These are phyloP conservation scores for Zaprionus capensis DNA, from an alignment of 1,140 invertebrate species.

Conservation along the genomic window DNA sequence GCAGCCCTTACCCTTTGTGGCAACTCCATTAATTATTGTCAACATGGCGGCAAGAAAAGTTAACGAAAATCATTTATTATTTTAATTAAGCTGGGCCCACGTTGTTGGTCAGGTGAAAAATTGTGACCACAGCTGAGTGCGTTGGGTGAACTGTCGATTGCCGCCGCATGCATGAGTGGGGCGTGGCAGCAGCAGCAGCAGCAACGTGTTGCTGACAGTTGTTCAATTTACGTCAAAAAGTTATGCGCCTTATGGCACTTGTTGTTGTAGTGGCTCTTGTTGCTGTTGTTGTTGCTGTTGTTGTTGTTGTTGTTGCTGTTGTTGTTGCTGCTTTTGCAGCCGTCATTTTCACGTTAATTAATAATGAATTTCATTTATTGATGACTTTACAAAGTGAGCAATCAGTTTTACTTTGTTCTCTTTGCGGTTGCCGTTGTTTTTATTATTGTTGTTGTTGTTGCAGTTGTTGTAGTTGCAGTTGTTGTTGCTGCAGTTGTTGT, in stretches of 20 bases:
- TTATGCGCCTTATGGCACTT: constrained; percentile 42
- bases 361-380: constrained; percentile 73
- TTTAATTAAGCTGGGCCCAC: constrained; percentile 71
- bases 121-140: constrained; percentile 56
- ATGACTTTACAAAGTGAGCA: constrained; percentile 62
- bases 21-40: constrained; percentile 43
- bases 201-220: constrained; percentile 80
- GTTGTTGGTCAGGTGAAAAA: constrained; percentile 68
- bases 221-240: constrained; percentile 69
- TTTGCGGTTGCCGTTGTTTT: not conserved
- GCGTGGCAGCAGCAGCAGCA: constrained; percentile 18
- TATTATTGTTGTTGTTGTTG: constrained; percentile 5
- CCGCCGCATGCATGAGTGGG: constrained; percentile 40
- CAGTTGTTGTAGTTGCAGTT: constrained; percentile 2
- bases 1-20: not conserved
- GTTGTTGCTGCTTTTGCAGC: constrained; percentile 37
- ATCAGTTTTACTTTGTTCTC: constrained; percentile 42
- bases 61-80: constrained; percentile 77
- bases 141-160: constrained; percentile 65
- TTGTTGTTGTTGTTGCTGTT: constrained; percentile 4
- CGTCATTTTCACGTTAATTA: constrained; percentile 75
- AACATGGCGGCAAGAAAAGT: constrained; percentile 32
- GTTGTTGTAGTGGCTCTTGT: not conserved
- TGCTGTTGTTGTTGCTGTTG: constrained; percentile 10
- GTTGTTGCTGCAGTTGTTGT: constrained; percentile 10